Evolutionary conservation across 1,140 invertebrate genomes (phyloP), one percentile per base, ranked within the genome.

Genomic region (Drosophila chauvacae): DNA sequence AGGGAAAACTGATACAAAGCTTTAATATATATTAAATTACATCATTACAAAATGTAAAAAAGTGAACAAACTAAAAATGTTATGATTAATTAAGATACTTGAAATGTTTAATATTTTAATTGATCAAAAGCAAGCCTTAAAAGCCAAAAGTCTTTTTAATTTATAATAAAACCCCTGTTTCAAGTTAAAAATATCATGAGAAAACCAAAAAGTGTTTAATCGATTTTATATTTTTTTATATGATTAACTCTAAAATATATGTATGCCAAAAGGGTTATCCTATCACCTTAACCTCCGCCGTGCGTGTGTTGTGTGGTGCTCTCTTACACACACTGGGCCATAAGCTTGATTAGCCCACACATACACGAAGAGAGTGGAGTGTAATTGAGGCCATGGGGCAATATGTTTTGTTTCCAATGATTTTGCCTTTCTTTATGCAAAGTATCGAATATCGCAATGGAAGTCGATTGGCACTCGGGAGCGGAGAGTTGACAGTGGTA

Each of bases 391-490:
- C 85, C 85, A 90, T 90, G 86, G 74, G 85, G 77, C 85, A 85
- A 85, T 85, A 88, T 88, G 85, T 90, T 90, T 90, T 90, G 85
- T 90, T 90, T 71, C 78, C 81, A 90, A 90, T 90, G 85, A 90
- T 90, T 90, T 90, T 90, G 85, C 85, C 85, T 90, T 88, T 90
- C 85, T 88, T 85, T 85, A 70, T 65, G 74, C 85, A 90, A 90
- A 90, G 81, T 90, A 90, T 90, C 85, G 58, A 90, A 81, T 90
- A 90, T 85, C 85, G 72, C 81, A 90, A 88, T 85, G 85, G 72
- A 77, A 87, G 69, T 72, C 65, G 74, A 42, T 61, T 42, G 35
- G 28, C 42, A 55, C n/a, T 30, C 5, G 44, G 26, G 30, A 28
- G 47, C 28, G 23, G n/a, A 33, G 50, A 37, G 44, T 37, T 20